Base-by-base conservation (phyloP, 2,797 vertebrate genomes). In the Cyclopterus lumpus region DNA sequence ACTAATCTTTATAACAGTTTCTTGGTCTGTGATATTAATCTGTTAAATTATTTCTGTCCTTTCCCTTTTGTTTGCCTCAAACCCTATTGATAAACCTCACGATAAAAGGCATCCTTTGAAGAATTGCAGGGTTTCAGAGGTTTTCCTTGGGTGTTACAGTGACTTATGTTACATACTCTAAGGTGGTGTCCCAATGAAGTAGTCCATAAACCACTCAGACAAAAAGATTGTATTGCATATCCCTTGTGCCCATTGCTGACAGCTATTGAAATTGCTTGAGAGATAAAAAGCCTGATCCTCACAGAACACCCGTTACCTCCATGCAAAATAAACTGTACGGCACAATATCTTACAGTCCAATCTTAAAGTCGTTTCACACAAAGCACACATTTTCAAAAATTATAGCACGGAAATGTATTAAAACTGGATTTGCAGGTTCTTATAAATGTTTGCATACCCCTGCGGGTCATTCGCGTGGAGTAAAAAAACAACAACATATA, bases 281-380 rank as follows among this genome's bases (percentile, higher is more conserved):
- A 62, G 38, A 66, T 73, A 69, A 71, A 75, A 67, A 24, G 7
- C 34, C 11, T 24, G 28, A 63, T 71, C 57, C n/a, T 34, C 42
- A 38, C 6, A 22, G 59, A 28, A 26, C 36, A 54, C 15, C 28
- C 42, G 15, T n/a, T 53, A 12, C 22, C 12, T 3, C 53, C 14
- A 15, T 30, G 26, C 26, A 30, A 53, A 55, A 55, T 30, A 30
- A 16, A 55, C 26, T 55, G 26, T 30, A 18, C 14, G 26, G 24
- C 16, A 44, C 22, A 28, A 34, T 6, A 20, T 32, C 12, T 40
- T 12, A 24, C 6, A 36, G 42, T 58, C 22, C 18, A 36, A 62
- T 44, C 9, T 28, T 11, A 32, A 57, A 20, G 28, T 5, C 8
- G 54, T 32, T 57, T 57, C 16, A 30, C 8, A 57, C 15, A 16